phyloP scores from a whole-genome alignment of 2,113 vertebrate genomes.

The Loxodonta africana region DNA sequence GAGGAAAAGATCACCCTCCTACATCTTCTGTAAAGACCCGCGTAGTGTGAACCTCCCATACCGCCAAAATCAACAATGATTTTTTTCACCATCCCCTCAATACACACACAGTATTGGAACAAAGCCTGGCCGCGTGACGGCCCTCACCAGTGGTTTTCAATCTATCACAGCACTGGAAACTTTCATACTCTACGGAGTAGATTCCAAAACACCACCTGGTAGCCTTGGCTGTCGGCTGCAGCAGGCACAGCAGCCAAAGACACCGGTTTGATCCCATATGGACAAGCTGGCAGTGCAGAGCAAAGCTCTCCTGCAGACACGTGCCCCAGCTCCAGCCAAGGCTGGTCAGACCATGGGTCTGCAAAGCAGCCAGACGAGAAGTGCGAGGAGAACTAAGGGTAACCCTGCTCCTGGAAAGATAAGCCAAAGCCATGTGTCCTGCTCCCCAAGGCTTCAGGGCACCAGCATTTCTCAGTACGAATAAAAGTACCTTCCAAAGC shows the following conservation, averaged over 20 bases:
- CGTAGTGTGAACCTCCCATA: neutral
- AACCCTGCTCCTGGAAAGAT: neutral
- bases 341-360: neutral
- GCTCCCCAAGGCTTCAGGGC: neutral
- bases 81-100: neutral
- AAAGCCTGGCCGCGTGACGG: neutral
- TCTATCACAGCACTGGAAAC: conserved; percentile 60
- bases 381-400: accelerated
- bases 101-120: neutral
- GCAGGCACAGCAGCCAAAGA: neutral
- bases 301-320: neutral
- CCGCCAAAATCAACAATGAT: conserved; percentile 60
- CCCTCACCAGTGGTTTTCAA: conserved; percentile 56
- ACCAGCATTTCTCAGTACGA: neutral
- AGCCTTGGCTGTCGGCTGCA: conserved; percentile 37
- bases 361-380: neutral
- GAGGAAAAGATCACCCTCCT: neutral
- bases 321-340: neutral
- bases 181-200: neutral
- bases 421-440: neutral
- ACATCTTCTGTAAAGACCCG: neutral
- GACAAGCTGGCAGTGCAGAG: neutral
- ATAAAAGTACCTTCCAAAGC: neutral
- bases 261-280: conserved; percentile 62
- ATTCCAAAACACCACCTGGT: conserved; percentile 73